phyloP scores from a whole-genome alignment of 2,888 invertebrate genomes.

The Prenolepis imparis region DNA sequence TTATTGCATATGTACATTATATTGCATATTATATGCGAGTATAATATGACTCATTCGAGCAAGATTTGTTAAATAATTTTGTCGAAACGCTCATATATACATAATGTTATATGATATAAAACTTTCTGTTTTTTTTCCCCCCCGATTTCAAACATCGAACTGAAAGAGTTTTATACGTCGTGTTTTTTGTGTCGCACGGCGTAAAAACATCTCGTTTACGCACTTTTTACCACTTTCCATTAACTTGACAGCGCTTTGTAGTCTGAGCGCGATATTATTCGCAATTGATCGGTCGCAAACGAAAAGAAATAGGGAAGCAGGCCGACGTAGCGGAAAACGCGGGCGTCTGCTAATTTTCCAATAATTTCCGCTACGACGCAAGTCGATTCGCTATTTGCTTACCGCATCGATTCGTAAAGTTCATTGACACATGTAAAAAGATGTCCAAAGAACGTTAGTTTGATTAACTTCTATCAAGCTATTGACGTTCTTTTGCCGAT shows the following conservation, averaged over 20 bases:
- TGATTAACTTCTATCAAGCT: conserved; percentile 37
- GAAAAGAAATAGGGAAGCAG: conserved; percentile 23
- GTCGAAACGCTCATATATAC: too few species aligned
- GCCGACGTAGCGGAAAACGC: neutral
- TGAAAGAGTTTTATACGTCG: too few species aligned
- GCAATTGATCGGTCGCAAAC: neutral
- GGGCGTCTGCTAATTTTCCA: conserved; percentile 15
- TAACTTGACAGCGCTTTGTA: conserved; percentile 31
- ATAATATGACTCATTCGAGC: too few species aligned
- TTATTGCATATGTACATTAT: too few species aligned
- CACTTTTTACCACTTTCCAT: conserved; percentile 2
- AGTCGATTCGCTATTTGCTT: conserved; percentile 49
- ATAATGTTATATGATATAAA: too few species aligned
- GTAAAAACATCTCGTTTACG: neutral
- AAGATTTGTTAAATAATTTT: too few species aligned
- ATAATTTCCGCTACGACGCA: conserved; percentile 26
- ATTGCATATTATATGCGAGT: too few species aligned
- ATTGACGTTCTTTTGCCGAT: conserved; percentile 4
- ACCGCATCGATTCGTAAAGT: conserved; percentile 34
- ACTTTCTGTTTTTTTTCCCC: too few species aligned
- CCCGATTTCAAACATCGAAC: too few species aligned
- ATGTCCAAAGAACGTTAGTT: conserved; percentile 6
- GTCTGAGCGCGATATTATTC: conserved; percentile 7
- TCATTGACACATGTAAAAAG: conserved; percentile 20
- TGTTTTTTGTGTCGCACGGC: neutral